Base-by-base conservation (phyloP, 2,797 vertebrate genomes). In the Anguilla pacifica region DNA sequence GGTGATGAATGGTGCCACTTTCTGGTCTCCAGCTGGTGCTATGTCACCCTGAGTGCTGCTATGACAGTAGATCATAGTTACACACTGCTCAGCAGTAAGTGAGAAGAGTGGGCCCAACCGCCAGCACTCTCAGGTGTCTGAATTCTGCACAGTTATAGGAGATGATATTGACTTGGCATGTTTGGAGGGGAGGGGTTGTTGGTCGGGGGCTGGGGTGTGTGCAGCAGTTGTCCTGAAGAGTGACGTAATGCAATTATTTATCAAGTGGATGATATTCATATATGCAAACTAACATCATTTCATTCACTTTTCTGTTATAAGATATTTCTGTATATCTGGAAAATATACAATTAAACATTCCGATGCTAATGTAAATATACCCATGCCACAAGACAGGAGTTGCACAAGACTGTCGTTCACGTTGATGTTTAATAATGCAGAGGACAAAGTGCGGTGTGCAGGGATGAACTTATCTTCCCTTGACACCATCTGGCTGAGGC, bases 51-150 rank as follows among this genome's bases (percentile, higher is more conserved):
- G 79, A 82, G 79, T 25, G 79, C 43, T 51, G 79, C 79, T n/a
- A 82, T 51, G 79, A 25, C 79, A 51, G 79, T 82, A 84, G 83
- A 59, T 59, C 83, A 84, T 55, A 31, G 51, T 84, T 35, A 51
- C 83, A 17, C 28, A 28, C 25, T 17, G n/a, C 61, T 85, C 91
- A 88, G 67, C 85, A 1, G 67, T 86, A 83, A 88, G 39, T 77
- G 11, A 35, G 88, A 1, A 31, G 22, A 89, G 13, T 83, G 3
- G 87, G 91, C 5, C 10, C 77, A 49, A 1, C 89, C 64, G 83
- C 82, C 85, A 89, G 86, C 83, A 55, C 64, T 49, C 31, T 79
- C 67, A 35, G 49, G 43, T 53, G 39, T 77, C 35, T 72, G n/a
- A 22, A 55, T 67, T 49, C 49, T n/a, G 28, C n/a, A 25, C n/a